Evolutionary conservation across 1,140 invertebrate genomes (phyloP).

Genomic region (Schlechtendalia chinensis): DNA sequence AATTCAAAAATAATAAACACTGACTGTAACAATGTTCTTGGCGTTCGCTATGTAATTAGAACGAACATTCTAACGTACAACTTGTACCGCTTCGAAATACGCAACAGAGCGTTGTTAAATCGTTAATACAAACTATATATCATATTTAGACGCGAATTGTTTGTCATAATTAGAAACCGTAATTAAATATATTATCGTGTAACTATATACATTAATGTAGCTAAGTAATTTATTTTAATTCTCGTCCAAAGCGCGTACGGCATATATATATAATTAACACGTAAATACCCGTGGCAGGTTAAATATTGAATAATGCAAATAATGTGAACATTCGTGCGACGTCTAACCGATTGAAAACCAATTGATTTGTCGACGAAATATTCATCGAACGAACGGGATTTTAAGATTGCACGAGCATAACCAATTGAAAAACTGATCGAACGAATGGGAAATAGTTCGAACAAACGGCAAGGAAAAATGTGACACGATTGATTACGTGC

Average conservation of each 20-base stretch:
- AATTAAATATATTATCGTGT: neutral
- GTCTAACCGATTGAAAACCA: no score
- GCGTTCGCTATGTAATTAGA: neutral
- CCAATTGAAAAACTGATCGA: no score
- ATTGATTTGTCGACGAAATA: no score
- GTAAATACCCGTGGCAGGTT: no score
- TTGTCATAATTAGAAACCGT: neutral
- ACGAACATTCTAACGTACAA: neutral
- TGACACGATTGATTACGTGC: no score
- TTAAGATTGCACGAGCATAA: no score
- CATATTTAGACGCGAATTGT: neutral
- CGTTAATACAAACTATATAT: neutral
- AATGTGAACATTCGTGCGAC: no score
- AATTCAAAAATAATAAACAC: neutral
- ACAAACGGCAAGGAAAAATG: no score
- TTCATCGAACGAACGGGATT: no score
- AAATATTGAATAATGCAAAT: neutral
- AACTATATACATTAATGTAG: neutral
- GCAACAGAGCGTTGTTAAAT: constrained; percentile 7
- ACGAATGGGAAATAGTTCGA: no score
- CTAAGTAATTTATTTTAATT: neutral
- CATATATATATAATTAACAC: neutral
- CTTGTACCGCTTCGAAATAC: neutral
- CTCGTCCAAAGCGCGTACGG: neutral
- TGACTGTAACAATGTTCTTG: neutral